Percentiles rank a stretch among this genome's conserved stretches.
Conservation (phyloP, 1,140 invertebrate genomes). For the Phocides pigmalion region DNA sequence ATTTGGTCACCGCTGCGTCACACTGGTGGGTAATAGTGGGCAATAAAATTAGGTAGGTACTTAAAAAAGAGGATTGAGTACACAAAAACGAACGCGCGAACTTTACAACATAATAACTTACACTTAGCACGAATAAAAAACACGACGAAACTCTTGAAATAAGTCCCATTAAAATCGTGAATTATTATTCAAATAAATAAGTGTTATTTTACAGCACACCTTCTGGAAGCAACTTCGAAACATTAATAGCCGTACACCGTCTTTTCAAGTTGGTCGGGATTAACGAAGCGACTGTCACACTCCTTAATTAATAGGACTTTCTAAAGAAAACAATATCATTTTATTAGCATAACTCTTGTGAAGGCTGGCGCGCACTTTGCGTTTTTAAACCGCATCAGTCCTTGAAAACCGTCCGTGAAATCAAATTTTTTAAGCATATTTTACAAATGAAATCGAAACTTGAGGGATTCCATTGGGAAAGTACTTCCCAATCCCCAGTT, state of each 20-base stretch:
- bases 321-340: conserved; percentile 81
- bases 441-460: conserved; percentile 5
- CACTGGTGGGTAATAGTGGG: too few relatives aligned
- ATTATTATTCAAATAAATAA: conserved; percentile 74
- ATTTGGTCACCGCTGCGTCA: too few relatives aligned
- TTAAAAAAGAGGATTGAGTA: conserved; percentile 19
- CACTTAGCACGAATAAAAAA: conserved; percentile 49
- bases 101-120: conserved; percentile 42
- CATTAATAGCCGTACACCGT: conserved; percentile 67
- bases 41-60: too few relatives aligned
- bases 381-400: background rate
- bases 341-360: conserved; percentile 72
- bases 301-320: conserved; percentile 80
- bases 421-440: too few relatives aligned
- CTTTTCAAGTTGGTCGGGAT: conserved; percentile 62
- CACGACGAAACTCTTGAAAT: conserved; percentile 47
- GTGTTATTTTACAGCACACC: conserved; percentile 69
- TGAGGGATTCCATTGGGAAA: too few relatives aligned
- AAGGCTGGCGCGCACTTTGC: background rate
- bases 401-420: too few relatives aligned
- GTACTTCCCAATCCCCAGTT: too few relatives aligned
- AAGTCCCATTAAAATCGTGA: conserved; percentile 70
- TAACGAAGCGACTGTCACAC: conserved; percentile 75
- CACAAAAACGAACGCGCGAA: conserved; percentile 4
- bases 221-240: conserved; percentile 68